Evolutionary conservation across 64 coral and sea anemone species (phyloP), one percentile per base, ranked within the genome.

Genomic region (Platygyra sinensis): DNA sequence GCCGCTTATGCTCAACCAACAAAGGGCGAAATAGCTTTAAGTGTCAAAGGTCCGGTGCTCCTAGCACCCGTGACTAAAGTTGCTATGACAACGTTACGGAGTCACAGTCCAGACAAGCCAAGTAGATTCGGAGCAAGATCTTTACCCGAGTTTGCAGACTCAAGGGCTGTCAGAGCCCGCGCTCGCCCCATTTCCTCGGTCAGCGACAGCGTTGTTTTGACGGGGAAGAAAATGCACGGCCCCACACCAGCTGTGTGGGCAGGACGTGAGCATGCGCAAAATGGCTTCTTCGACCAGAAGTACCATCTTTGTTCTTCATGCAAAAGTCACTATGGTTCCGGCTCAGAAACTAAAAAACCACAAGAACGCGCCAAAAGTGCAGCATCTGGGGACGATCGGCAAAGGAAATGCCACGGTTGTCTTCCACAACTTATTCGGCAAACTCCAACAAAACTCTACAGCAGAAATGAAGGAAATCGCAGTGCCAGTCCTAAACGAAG

Each of bases 11-110:
- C 81, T 4, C 39, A 22, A 39, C 81, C 81, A 29, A 85, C 81
- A 1, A 85, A 85, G 24, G 81, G 81, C 8, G 81, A 85, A 51
- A 85, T 85, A 51, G 81, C 62, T 25, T 85, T 85, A 85, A 85
- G 81, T 63, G 28, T 85, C 4, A 85, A 85, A 42, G 81, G 81
- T 49, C 81, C 81, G 12, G 63, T 85, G 10, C 24, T 85, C 0
- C 33, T 85, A 0, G 60, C 81, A 19, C 81, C 81, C 10, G 81
- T 85, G 27, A 71, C 62, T 49, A 85, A 85, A 71, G 63, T 39
- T 27, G 63, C 38, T 60, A 85, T 46, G 38, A 31, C 80, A 36
- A 46, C 36, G n/a, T 28, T 20, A 31, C 60, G 67, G 22, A 22
- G 62, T 20, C 46, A 51, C 33, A 25, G 65, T 10, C 10, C 25